Percentiles rank a stretch among this genome's conserved stretches.
Conservation (phyloP, 92 coral and sea anemone genomes). For the Phenganax subtilis region DNA sequence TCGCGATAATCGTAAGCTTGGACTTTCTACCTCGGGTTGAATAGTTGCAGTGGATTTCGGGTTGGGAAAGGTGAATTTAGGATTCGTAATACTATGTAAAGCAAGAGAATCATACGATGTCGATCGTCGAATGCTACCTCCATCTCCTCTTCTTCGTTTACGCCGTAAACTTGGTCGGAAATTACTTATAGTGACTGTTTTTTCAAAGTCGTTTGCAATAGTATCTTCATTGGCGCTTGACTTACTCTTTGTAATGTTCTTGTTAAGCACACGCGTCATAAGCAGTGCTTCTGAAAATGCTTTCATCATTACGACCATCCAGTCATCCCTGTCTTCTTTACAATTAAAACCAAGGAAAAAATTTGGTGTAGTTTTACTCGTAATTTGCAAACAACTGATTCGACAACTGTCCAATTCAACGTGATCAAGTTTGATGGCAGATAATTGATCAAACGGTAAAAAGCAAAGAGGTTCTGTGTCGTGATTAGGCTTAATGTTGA, state of each 20-base stretch:
- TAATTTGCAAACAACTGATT: conserved; percentile 10
- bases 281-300: conserved; percentile 19
- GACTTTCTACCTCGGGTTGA: background rate
- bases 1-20: background rate
- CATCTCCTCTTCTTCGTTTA: conserved; percentile 14
- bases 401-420: conserved; percentile 28
- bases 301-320: conserved; percentile 33
- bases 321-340: conserved; percentile 30
- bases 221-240: background rate
- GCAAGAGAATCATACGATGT: conserved; percentile 12
- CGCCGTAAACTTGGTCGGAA: background rate
- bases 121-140: conserved; percentile 22
- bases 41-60: background rate
- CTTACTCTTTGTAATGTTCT: background rate
- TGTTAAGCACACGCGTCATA: background rate
- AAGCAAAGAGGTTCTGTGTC: background rate
- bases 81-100: background rate
- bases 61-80: background rate
- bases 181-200: background rate
- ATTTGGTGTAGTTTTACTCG: conserved; percentile 15
- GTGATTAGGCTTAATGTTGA: conserved; percentile 7
- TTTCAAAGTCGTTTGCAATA: background rate
- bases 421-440: conserved; percentile 27
- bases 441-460: conserved; percentile 14
- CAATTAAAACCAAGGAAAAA: conserved; percentile 17